A percentile compares a stretch with the other conserved stretches of the same genome.
These are phyloP conservation scores for Drosophila formosana DNA, from an alignment of 2,888 invertebrate genomes.

Conservation along the genomic window DNA sequence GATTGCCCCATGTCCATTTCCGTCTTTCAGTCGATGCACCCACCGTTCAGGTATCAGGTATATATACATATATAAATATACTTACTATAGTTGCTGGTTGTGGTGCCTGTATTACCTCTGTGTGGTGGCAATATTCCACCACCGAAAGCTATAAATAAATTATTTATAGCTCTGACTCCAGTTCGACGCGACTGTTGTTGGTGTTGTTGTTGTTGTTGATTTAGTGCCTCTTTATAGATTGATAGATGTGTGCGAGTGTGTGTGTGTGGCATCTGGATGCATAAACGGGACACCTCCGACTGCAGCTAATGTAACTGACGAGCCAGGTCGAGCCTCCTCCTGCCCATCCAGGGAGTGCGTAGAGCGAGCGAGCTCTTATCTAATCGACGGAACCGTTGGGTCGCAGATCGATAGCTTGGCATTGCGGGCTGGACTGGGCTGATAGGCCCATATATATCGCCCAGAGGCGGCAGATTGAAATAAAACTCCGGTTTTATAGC, in stretches of 20 bases:
- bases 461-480: constrained; percentile 80
- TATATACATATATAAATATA: not conserved
- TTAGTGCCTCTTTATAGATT: constrained; percentile 79
- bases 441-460: constrained; percentile 63
- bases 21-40: constrained; percentile 19
- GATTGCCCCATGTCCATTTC: constrained; percentile 25
- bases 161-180: constrained; percentile 80
- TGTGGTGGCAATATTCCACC: constrained; percentile 80
- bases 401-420: constrained; percentile 70
- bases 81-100: constrained; percentile 23
- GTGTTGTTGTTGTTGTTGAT: constrained; percentile 75
- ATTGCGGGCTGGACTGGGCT: constrained; percentile 22
- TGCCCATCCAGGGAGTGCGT: constrained; percentile 24
- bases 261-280: constrained; percentile 41
- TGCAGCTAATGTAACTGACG: not conserved
- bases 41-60: constrained; percentile 4
- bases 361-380: constrained; percentile 54
- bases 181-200: constrained; percentile 6
- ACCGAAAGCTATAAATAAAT: constrained; percentile 79
- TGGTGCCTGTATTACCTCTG: constrained; percentile 68
- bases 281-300: constrained; percentile 16
- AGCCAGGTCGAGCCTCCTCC: constrained; percentile 62
- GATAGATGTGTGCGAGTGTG: constrained; percentile 59
- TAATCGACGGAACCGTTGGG: constrained; percentile 71
- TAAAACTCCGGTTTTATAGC: constrained; percentile 78